Evolutionary conservation across 2,888 invertebrate genomes (phyloP).

Genomic region (Troilus luridus): DNA sequence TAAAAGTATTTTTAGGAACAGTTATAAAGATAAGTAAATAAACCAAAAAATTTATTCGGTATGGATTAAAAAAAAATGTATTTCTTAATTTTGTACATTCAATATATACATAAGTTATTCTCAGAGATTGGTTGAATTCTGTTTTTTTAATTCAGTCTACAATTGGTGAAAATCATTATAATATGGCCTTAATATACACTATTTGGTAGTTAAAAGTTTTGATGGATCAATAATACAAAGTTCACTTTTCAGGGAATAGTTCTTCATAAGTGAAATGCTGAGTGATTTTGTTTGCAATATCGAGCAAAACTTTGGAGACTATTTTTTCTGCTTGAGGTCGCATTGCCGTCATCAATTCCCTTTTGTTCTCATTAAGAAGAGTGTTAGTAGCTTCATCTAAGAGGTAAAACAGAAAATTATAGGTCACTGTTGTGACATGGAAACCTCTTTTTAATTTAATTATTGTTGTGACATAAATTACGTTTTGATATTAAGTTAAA

Average conservation of each 20-base stretch:
- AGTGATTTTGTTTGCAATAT: conserved; percentile 80
- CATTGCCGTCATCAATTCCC: conserved; percentile 77
- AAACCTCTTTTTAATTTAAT: too few relatives aligned
- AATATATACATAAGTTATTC: conserved; percentile 15
- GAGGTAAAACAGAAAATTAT: conserved; percentile 57
- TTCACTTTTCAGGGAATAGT: conserved; percentile 73
- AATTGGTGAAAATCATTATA: not conserved
- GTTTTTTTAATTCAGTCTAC: not conserved
- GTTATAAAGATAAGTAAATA: too few relatives aligned
- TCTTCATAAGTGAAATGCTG: conserved; percentile 79
- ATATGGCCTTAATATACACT: not conserved
- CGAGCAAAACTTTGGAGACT: conserved; percentile 77
- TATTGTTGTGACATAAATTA: too few relatives aligned
- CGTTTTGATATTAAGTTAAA: too few relatives aligned
- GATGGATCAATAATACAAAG: not conserved
- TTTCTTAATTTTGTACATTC: not conserved
- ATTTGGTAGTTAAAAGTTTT: not conserved
- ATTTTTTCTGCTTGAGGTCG: conserved; percentile 77
- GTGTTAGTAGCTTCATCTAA: conserved; percentile 78
- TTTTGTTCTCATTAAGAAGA: conserved; percentile 78
- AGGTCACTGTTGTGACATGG: not conserved
- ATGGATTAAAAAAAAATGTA: not conserved
- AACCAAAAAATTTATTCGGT: too few relatives aligned
- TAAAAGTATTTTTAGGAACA: too few relatives aligned
- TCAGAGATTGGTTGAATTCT: not conserved